These are phyloP conservation scores for human (Homo sapiens) DNA, from an alignment of 2,113 vertebrate genomes.

Conservation along the genomic window DNA sequence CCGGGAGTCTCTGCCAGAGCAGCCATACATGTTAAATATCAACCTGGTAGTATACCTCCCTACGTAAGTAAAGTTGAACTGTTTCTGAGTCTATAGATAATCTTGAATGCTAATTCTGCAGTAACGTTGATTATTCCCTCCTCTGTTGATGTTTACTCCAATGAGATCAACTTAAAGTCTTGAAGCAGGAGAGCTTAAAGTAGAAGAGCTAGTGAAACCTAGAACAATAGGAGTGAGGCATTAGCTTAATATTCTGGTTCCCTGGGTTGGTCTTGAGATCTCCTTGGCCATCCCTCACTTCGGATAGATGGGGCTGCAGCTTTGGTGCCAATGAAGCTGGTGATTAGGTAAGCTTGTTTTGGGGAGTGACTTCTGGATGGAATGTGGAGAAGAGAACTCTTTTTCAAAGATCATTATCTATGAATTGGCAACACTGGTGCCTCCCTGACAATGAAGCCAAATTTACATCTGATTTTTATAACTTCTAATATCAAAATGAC, in stretches of 20 bases:
- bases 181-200: too few relatives aligned
- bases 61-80: neutral
- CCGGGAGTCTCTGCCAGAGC: neutral
- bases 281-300: neutral
- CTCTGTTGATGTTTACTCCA: neutral
- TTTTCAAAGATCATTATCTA: neutral
- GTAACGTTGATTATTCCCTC: neutral
- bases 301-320: neutral
- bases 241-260: neutral
- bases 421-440: neutral
- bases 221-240: neutral
- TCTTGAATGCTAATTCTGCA: neutral
- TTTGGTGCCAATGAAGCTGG: neutral
- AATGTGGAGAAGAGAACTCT: neutral
- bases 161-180: neutral
- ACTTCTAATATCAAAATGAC: neutral
- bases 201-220: neutral
- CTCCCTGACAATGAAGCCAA: neutral
- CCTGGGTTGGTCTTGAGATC: neutral
- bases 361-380: neutral
- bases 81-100: neutral
- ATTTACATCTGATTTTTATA: constrained; percentile 12
- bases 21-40: neutral
- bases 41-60: too few relatives aligned
- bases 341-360: neutral